These are phyloP conservation scores for Heloderma charlesbogerti DNA, from an alignment of 2,113 vertebrate species.

Conservation along the genomic window DNA sequence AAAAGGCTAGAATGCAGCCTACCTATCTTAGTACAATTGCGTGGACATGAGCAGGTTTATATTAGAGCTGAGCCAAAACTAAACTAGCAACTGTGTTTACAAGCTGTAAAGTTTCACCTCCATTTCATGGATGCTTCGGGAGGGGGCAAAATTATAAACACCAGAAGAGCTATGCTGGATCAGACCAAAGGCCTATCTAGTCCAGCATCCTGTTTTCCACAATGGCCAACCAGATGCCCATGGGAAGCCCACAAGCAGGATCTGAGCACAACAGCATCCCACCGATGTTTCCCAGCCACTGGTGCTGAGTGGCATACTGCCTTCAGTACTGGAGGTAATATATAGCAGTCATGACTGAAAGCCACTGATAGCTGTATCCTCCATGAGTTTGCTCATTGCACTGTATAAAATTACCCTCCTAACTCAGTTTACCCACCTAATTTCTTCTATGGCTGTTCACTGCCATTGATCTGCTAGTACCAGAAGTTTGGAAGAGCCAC, in stretches of 20 bases:
- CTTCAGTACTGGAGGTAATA: neutral
- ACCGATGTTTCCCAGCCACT: neutral
- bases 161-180: neutral
- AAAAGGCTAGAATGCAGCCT: neutral
- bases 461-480: neutral
- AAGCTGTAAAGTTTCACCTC: neutral
- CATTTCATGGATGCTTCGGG: neutral
- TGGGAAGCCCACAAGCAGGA: neutral
- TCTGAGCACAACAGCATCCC: neutral
- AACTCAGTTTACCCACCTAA: neutral
- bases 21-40: neutral
- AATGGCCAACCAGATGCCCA: neutral
- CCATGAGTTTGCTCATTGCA: neutral
- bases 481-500: neutral
- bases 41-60: neutral
- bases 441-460: neutral
- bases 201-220: neutral
- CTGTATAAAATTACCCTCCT: neutral
- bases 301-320: too few species aligned
- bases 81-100: neutral
- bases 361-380: neutral
- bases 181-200: neutral
- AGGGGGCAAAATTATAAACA: neutral
- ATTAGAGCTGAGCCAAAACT: neutral
- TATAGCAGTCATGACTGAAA: neutral